A percentile compares a stretch with the other conserved stretches of the same genome.
Evolutionary conservation across 64 coral and sea anemone species (phyloP).

Genomic region (Acropora yongei): DNA sequence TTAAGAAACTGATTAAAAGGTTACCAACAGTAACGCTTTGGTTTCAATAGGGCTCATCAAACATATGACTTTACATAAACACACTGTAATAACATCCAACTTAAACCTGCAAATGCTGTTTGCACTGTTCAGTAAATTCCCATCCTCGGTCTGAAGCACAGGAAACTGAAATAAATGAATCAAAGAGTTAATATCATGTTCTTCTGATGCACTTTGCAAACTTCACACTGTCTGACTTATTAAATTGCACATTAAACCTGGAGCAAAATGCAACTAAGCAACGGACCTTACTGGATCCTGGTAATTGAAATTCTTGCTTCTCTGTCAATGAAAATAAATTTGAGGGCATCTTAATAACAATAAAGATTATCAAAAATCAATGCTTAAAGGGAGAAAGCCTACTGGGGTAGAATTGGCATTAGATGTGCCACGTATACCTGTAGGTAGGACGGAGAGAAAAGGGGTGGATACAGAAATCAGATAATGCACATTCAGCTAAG

Average conservation of each 20-base stretch:
- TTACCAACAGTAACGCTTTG: no score
- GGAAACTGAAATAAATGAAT: slow-evolving; percentile 67
- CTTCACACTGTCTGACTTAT: not conserved
- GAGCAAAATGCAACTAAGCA: not conserved
- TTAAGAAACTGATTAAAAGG: no score
- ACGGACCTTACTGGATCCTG: slow-evolving; percentile 51
- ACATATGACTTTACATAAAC: no score
- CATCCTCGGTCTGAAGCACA: slow-evolving; percentile 75
- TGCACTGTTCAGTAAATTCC: slow-evolving; percentile 76
- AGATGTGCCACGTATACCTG: no score
- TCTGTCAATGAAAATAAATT: not conserved
- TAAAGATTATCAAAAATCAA: no score
- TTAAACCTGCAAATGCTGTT: slow-evolving; percentile 92
- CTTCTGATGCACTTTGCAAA: no score
- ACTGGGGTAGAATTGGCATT: no score
- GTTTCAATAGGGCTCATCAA: no score
- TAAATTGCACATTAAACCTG: not conserved
- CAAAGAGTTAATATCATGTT: not conserved
- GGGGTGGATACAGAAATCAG: no score
- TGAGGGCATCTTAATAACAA: not conserved
- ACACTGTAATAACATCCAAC: not conserved
- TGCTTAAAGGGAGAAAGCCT: no score
- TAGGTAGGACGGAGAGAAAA: no score
- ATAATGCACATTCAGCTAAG: no score
- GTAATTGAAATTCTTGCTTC: not conserved